Evolutionary conservation across 2,888 invertebrate genomes (phyloP).

Genomic region (Pocota personata): DNA sequence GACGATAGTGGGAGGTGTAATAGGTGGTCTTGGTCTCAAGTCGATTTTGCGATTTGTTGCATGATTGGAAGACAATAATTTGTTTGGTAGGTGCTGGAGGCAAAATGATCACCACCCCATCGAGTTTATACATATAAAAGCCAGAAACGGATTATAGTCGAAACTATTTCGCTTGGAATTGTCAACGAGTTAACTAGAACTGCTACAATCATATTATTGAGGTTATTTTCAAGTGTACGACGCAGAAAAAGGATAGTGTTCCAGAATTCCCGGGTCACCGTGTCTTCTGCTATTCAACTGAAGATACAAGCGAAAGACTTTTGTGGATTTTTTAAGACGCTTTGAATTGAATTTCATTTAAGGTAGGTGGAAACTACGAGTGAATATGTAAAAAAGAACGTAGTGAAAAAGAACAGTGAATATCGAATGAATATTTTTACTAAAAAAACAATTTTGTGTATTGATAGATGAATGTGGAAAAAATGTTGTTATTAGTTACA

Average conservation of each 20-base stretch:
- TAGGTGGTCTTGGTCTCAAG: conserved; percentile 54
- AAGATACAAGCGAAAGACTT: too few species aligned
- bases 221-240: background rate
- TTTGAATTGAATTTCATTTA: background rate
- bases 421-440: background rate
- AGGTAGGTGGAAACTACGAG: conserved; percentile 5
- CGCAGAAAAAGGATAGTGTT: background rate
- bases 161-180: conserved; percentile 32
- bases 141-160: background rate
- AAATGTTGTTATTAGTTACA: too few species aligned
- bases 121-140: conserved; percentile 46
- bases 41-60: conserved; percentile 56
- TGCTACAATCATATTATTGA: background rate
- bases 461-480: too few species aligned
- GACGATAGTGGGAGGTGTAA: conserved; percentile 23
- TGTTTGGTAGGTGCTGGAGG: conserved; percentile 15
- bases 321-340: background rate
- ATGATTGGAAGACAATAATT: conserved; percentile 62
- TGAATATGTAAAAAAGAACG: background rate
- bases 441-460: too few species aligned
- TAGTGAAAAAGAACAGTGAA: background rate
- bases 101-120: background rate
- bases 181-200: conserved; percentile 33
- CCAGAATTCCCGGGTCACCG: background rate
- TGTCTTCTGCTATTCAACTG: background rate